Base-by-base conservation (phyloP, 1,140 invertebrate species). In the Schlechtendalia chinensis region DNA sequence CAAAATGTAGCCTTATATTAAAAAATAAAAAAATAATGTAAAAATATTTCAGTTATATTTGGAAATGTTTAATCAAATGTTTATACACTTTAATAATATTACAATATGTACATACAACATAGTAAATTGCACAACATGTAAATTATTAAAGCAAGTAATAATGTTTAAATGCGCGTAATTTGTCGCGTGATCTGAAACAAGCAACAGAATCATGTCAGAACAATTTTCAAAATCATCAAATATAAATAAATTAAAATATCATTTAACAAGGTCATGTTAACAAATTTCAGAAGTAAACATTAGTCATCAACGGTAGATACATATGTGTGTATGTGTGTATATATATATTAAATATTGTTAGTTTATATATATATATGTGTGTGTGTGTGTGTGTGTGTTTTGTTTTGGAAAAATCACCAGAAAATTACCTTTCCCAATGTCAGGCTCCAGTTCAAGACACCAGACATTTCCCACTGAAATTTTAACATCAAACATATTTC, bases 41-140 rank as follows among this genome's bases (percentile, higher is more conserved):
- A 79, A 54, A 61, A 77, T 59, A 63, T 61, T 61, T 79, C 39
- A 61, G 47, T 61, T 79, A 61, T 79, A 79, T 79, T 79, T 61
- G 22, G 75, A 79, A 79, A 17, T 77, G 24, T 27, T 63, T 61
- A 58, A 79, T 63, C 32, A 77, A 59, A 59, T 61, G 10, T 79
- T 75, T 59, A 27, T 45, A 79, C 75, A 79, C 75, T 79, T 79
- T 79, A 79, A 79, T 79, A 79, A 79, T 79, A 50, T 63, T 79
- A 79, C 75, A 79, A 79, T 79, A 79, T 79, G 75, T 79, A 79
- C 75, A 79, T 63, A 79, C 75, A 79, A 79, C 58, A 61, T 63
- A 63, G 75, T 79, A 61, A 79, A 79, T 79, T 79, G 75, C 75
- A 79, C 75, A 61, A 79, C 75, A 79, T 79, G 75, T 79, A 79